Percentiles rank a stretch among this genome's conserved stretches.
phyloP scores from a whole-genome alignment of 2,113 vertebrate genomes.

The Columba livia region DNA sequence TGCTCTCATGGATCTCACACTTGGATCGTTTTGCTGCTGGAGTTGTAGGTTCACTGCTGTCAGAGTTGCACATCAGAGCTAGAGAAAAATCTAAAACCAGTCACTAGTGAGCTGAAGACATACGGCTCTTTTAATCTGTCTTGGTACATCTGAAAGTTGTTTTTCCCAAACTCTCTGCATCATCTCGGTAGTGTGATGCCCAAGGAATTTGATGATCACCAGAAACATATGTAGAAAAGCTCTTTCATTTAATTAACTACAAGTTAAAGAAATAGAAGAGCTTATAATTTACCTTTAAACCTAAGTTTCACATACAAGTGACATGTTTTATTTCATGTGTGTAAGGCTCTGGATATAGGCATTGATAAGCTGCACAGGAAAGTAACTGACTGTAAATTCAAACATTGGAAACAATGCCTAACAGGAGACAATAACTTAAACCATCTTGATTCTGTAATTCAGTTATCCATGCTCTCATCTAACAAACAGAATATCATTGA shows the following conservation, averaged over 20 bases:
- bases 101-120: not conserved
- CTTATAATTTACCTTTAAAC: not conserved
- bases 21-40: not conserved
- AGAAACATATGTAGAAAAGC: not conserved
- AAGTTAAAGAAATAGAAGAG: not conserved
- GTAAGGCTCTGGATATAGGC: not conserved
- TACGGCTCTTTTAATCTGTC: not conserved
- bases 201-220: not conserved
- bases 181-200: not conserved
- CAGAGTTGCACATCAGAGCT: not conserved
- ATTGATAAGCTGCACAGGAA: not conserved
- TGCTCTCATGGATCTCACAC: not conserved
- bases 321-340: not conserved
- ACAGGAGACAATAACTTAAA: not conserved
- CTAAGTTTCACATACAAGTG: not conserved
- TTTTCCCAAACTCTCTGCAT: not conserved
- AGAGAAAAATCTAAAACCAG: not conserved
- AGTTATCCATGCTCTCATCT: not conserved
- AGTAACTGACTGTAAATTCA: not conserved
- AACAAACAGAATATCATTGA: not conserved
- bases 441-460: not conserved
- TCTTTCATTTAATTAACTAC: not conserved
- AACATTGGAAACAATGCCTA: not conserved
- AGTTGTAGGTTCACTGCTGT: not conserved
- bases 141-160: not conserved